Evolutionary conservation across 1,140 invertebrate genomes (phyloP).

Genomic region (Bilobella aurantiaca): DNA sequence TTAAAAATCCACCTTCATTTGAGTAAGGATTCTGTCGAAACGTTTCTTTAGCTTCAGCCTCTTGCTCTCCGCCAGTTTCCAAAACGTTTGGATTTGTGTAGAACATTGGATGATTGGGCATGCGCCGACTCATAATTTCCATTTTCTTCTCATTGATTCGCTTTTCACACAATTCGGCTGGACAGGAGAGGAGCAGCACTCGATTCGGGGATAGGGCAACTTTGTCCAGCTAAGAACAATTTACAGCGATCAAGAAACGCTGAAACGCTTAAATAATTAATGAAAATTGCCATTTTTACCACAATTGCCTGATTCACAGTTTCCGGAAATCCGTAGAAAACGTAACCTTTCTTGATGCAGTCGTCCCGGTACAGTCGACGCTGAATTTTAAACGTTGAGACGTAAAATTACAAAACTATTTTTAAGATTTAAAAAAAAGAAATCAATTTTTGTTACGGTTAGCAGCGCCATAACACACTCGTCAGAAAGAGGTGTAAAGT

Average conservation of each 20-base stretch:
- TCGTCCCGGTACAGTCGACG: constrained; percentile 17
- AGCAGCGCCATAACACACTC: constrained; percentile 14
- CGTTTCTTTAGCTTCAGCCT: background rate
- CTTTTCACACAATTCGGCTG: background rate
- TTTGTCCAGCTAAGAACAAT: constrained; percentile 10
- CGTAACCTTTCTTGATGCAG: constrained; percentile 23
- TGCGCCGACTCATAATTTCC: constrained; percentile 8
- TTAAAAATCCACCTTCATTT: too few relatives aligned
- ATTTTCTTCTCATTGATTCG: constrained; percentile 5
- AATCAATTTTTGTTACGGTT: constrained; percentile 10
- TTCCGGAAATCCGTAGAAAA: constrained; percentile 30
- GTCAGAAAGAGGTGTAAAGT: constrained; percentile 22
- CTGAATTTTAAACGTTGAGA: background rate
- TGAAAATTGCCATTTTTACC: background rate
- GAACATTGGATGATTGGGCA: constrained; percentile 3
- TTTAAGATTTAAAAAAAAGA: background rate
- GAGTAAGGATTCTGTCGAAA: constrained; percentile 16
- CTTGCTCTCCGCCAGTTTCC: background rate
- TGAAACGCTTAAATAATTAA: background rate
- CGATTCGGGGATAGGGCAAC: constrained; percentile 16
- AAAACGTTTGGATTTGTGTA: background rate
- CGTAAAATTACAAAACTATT: background rate
- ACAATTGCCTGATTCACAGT: constrained; percentile 5
- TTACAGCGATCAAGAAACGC: background rate
- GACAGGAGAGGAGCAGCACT: constrained; percentile 19